phyloP scores from a whole-genome alignment of 2,113 vertebrate genomes.

The Macquaria australasica region DNA sequence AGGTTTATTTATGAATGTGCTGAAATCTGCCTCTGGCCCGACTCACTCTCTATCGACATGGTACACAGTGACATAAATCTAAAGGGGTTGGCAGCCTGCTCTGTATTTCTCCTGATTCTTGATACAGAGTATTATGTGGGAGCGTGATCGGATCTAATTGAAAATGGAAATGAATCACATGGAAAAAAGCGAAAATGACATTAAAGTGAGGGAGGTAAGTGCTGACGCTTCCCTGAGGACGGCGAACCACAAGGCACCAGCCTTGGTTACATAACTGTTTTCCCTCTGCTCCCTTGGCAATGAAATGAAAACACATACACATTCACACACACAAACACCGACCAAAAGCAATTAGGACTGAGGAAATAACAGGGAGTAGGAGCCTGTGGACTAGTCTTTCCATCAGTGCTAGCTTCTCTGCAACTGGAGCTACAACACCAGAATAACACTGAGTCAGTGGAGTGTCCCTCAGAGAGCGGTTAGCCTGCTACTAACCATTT shows the following conservation, averaged over 20 bases:
- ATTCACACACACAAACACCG: constrained; percentile 44
- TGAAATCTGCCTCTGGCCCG: constrained; percentile 22
- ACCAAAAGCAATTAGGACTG: constrained; percentile 72
- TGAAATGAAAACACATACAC: constrained; percentile 47
- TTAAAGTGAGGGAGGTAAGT: constrained; percentile 51
- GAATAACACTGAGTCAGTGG: constrained; percentile 77
- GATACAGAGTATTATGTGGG: constrained; percentile 4
- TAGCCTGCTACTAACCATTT: constrained; percentile 59
- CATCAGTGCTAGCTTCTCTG: constrained; percentile 61
- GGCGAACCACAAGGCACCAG: constrained; percentile 58
- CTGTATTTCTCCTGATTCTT: constrained; percentile 31
- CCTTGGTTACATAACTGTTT: constrained; percentile 78
- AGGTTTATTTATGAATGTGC: constrained; percentile 53
- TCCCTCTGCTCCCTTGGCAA: constrained; percentile 53
- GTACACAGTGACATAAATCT: constrained; percentile 48
- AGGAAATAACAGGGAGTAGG: constrained; percentile 75
- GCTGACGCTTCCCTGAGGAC: constrained; percentile 47
- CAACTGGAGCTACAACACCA: constrained; percentile 51
- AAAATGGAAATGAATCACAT: constrained; percentile 71
- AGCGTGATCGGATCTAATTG: constrained; percentile 56
- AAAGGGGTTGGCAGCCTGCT: background rate
- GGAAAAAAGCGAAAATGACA: constrained; percentile 65
- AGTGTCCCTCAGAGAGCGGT: constrained; percentile 60
- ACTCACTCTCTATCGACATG: constrained; percentile 2
- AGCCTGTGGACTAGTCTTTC: constrained; percentile 67